Evolutionary conservation across 2,888 invertebrate species (phyloP), one percentile per base, ranked within the genome.

Genomic region (Acrobasis suavella): DNA sequence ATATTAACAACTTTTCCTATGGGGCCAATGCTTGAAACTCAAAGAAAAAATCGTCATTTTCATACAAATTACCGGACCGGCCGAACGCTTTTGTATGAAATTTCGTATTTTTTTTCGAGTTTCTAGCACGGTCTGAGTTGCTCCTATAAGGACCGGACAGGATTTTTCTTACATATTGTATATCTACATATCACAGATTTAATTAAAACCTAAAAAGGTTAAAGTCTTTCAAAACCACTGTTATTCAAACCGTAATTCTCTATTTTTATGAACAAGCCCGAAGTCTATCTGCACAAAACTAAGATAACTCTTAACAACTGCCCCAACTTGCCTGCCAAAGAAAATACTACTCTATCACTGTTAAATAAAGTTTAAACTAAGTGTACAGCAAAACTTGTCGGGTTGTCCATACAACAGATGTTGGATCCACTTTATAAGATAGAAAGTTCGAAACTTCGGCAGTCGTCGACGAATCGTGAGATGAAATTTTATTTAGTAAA

Each of bases 321-420:
- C 69, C 52, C 14, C 12, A 14, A 54, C 42, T 3, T 0, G 7
- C 0, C 1, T 37, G 62, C 51, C 66, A 68, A 62, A 46, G 63
- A 15, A 76, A 70, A 74, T 58, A 62, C 39, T 50, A 68, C 77
- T 69, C 50, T 79, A 72, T 15, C 0, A 0, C 16, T 9, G 15
- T 0, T 17, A 3, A 0, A 65, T 76, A 82, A 70, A 66, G 70
- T 67, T 51, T 14, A 9, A 38, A 9, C 9, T 2, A 39, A 49
- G 38, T 59, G 76, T 54, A 66, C 7, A 63, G 63, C 15, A 61
- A 77, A 76, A 70, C 80, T 83, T 72, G 80, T 65, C 65, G 58
- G 69, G 72, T 77, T 83, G 83, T 83, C 81, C 84, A 86, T 84
- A 87, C 85, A 87, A 86, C 89, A 89, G 87, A 86, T 89, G 89